Percentiles rank a stretch among this genome's conserved stretches.
Evolutionary conservation across 2,888 invertebrate species (phyloP).

Genomic region (Plebejus anna): DNA sequence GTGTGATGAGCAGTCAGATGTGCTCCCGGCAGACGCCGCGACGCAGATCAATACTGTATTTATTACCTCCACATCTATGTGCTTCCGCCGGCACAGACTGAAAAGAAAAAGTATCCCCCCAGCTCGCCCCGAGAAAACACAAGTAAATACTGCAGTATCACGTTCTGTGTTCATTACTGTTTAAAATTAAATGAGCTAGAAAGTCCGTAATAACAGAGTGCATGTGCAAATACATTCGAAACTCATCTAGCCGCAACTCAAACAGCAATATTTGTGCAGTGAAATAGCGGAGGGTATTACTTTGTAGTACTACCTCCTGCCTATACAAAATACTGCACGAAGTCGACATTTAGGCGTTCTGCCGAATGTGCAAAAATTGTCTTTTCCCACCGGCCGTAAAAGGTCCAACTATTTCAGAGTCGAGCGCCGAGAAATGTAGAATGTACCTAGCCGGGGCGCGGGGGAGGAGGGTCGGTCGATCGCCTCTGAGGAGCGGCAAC

Average conservation of each 20-base stretch:
- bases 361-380: constrained; percentile 35
- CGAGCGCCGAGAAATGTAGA: constrained; percentile 53
- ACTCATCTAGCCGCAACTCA: constrained; percentile 8
- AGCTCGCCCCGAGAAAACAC: neutral
- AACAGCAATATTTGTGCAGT: constrained; percentile 5
- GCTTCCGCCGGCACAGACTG: neutral
- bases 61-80: constrained; percentile 24
- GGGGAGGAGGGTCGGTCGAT: constrained; percentile 63
- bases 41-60: constrained; percentile 26
- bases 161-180: constrained; percentile 16
- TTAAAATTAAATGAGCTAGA: constrained; percentile 24
- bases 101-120: constrained; percentile 10
- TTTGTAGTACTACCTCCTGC: neutral
- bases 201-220: neutral
- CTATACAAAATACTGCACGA: constrained; percentile 19
- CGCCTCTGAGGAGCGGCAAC: constrained; percentile 66
- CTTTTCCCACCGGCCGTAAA: constrained; percentile 40
- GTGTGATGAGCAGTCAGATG: constrained; percentile 10
- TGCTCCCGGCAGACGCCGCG: constrained; percentile 9
- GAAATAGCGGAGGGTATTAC: neutral
- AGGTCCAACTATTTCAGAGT: constrained; percentile 56
- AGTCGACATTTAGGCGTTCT: constrained; percentile 20
- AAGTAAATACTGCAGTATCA: constrained; percentile 15
- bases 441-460: constrained; percentile 50
- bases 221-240: constrained; percentile 10